phyloP scores from a whole-genome alignment of 2,888 invertebrate genomes.

The Caenorhabditis sinica region DNA sequence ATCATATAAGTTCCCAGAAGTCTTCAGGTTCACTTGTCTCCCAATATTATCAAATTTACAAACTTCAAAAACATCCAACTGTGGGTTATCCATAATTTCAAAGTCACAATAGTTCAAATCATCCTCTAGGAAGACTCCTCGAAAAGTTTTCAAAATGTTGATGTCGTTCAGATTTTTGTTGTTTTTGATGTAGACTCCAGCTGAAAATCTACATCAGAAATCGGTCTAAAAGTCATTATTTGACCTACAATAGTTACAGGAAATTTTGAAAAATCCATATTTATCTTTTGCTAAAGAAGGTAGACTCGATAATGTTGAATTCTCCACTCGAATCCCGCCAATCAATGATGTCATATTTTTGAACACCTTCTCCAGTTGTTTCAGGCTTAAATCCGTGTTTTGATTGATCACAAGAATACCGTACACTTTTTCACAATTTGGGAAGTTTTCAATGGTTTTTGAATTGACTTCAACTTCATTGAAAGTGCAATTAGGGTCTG shows the following conservation, averaged over 20 bases:
- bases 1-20: neutral
- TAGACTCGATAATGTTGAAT: neutral
- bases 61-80: neutral
- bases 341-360: neutral
- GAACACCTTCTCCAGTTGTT: neutral
- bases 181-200: neutral
- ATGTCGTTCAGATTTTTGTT: neutral
- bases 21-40: neutral
- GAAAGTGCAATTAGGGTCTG: neutral
- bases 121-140: neutral
- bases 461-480: neutral
- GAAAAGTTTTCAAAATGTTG: neutral
- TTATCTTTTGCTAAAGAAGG: too few relatives aligned
- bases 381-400: neutral
- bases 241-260: neutral
- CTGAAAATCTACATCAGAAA: neutral
- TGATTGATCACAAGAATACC: neutral
- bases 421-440: neutral
- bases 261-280: neutral
- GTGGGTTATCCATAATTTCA: neutral
- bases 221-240: too few relatives aligned
- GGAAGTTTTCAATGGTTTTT: neutral
- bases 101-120: neutral
- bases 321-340: neutral
- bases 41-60: neutral